Base-by-base conservation (phyloP, 1,140 invertebrate species). In the Ceratina australensis region DNA sequence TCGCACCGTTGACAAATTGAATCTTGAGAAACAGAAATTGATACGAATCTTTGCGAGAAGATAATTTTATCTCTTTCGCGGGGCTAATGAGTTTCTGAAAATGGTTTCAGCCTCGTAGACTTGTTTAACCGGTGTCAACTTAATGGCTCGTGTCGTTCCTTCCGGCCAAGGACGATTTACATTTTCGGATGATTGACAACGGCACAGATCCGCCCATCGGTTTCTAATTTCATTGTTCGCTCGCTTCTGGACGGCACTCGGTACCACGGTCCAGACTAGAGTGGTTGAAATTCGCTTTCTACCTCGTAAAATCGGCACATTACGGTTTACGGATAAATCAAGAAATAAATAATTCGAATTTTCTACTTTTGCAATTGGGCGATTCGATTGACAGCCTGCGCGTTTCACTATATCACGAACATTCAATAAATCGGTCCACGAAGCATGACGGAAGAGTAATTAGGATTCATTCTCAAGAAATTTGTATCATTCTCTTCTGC, bases 241-340 rank as follows among this genome's bases (percentile, higher is more conserved):
- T 33, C 26, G 71, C 15, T 60, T 54, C 63, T 69, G 71, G 74
- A 64, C 71, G 26, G 24, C 24, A 60, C 28, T 63, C 56, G 69
- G 71, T 42, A 74, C 61, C 54, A 56, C 24, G 63, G 60, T 50
- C 72, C 74, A 63, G 63, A 33, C 68, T 60, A 64, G 65, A 77
- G 69, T 60, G 61, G 20, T 81, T 88, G 80, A 87, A 89, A 91
- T 91, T 90, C 88, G 89, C 90, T 92, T 92, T 91, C 91, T 91
- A 91, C 86, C 82, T 88, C 88, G 87, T 92, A 90, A 92, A 92
- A 88, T 89, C 81, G 72, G 75, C 67, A 74, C 59, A 22, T 22
- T 16, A 75, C 67, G 71, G 74, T 33, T 68, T 82, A 50, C 13
- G 3, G 12, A 4, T 10, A 65, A 7, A n/a, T 56, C 33, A 42